phyloP scores from a whole-genome alignment of 2,797 vertebrate species.

The Gambelia wislizenii region DNA sequence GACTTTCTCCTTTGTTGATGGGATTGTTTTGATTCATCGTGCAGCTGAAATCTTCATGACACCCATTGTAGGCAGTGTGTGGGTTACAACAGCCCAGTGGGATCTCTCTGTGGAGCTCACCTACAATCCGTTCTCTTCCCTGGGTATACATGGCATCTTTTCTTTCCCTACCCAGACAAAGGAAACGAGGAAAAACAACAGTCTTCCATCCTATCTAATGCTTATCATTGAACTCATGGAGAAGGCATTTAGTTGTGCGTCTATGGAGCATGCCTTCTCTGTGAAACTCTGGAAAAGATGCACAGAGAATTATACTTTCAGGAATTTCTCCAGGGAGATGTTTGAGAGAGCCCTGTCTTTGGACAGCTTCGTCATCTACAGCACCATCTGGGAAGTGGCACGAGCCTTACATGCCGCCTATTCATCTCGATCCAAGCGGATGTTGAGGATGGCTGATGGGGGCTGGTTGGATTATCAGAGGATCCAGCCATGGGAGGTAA shows the following conservation, averaged over 20 bases:
- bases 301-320: neutral
- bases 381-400: neutral
- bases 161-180: too few species aligned
- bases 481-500: constrained; percentile 9
- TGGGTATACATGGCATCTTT: too few species aligned
- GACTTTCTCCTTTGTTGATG: too few species aligned
- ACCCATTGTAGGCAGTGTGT: too few species aligned
- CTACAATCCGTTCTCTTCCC: too few species aligned
- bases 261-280: neutral
- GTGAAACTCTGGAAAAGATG: neutral
- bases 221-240: too few species aligned
- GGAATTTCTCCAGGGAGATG: neutral
- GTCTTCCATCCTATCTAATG: neutral
- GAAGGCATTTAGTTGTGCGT: neutral
- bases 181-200: neutral
- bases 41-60: too few species aligned
- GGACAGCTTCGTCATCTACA: neutral
- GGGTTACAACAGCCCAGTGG: too few species aligned
- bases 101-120: too few species aligned
- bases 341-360: neutral
- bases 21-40: too few species aligned
- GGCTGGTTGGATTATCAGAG: too few species aligned
- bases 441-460: neutral
- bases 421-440: neutral
- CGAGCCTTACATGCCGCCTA: constrained; percentile 1